These are phyloP conservation scores for Acronicta alni DNA, from an alignment of 2,888 invertebrate species.

Conservation along the genomic window DNA sequence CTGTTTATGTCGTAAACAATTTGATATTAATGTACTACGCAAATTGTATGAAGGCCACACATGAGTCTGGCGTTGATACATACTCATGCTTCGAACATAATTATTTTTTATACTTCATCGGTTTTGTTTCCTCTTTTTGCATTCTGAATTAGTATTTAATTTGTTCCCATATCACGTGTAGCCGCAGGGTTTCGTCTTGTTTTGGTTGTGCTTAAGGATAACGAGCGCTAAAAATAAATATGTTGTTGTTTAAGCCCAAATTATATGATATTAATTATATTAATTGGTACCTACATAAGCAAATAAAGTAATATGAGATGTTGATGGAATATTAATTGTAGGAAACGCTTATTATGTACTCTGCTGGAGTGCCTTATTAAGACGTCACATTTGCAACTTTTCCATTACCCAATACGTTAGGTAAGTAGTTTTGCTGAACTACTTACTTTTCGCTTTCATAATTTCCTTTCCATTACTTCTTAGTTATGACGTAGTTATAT, in stretches of 20 bases:
- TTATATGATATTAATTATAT: background rate
- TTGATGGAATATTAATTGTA: background rate
- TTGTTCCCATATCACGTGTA: constrained; percentile 24
- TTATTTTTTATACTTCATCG: constrained; percentile 39
- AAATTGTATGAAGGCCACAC: constrained; percentile 62
- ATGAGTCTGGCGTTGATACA: constrained; percentile 53
- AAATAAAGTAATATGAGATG: background rate
- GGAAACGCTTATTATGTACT: constrained; percentile 5
- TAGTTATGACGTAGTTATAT: background rate
- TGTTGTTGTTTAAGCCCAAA: constrained; percentile 3
- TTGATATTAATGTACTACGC: constrained; percentile 56
- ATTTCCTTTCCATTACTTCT: constrained; percentile 2
- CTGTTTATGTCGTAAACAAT: constrained; percentile 25
- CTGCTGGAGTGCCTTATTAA: constrained; percentile 13
- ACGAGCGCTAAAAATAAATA: constrained; percentile 10
- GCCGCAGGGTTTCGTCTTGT: constrained; percentile 7
- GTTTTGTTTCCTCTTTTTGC: constrained; percentile 39
- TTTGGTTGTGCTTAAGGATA: constrained; percentile 25
- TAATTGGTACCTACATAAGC: too few relatives aligned
- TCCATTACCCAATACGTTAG: constrained; percentile 27
- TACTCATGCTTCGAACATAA: constrained; percentile 42
- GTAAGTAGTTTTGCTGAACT: constrained; percentile 38
- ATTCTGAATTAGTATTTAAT: constrained; percentile 25
- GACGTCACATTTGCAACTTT: constrained; percentile 24
- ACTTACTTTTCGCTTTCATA: constrained; percentile 18